Evolutionary conservation across 2,888 invertebrate species (phyloP), one percentile per base, ranked within the genome.

Genomic region (Hypolimnas misippus): DNA sequence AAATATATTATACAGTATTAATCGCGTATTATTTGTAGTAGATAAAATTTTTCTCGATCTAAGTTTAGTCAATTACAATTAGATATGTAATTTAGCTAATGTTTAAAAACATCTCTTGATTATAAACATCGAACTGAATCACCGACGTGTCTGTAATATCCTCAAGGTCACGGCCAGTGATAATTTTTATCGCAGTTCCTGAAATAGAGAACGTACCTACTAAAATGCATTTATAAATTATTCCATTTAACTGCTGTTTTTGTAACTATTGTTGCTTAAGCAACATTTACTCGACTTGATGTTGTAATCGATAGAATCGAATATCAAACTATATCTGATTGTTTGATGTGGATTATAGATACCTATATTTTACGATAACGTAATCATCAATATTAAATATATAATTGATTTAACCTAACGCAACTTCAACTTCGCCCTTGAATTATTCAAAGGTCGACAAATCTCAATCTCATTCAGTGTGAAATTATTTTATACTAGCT

Each of bases 131-230:
- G 50, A 12, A 40, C 35, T 51, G 51, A 56, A 17, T 52, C 42
- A 56, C 16, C 17, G 5, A 19, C 42, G 42, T 33, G 50, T 52
- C 21, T 44, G 16, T 51, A 14, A 19, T 31, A 49, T 21, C 8
- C 17, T 60, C 60, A 60, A 38, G 54, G 60, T 60, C 54, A 60
- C 25, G 54, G 60, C 40, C 54, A 17, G 49, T 49, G 54, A 60
- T 60, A 54, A 54, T 35, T 10, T 54, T 38, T 53, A 49, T 54
- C 53, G 8, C 16, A n/a, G 17, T 49, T 57, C 35, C 57, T 57
- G 35, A 25, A 14, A 49, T 14, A 25, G 49, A 49, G 2, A 29
- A 49, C 19, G 14, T 14, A 49, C 49, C 44, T 10, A 46, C 35
- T 12, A n/a, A 6, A 1, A 40, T 40, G n/a, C 4, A 21, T 12